Evolutionary conservation across 92 coral and sea anemone species (phyloP).

Genomic region (Meandrina meandrites): DNA sequence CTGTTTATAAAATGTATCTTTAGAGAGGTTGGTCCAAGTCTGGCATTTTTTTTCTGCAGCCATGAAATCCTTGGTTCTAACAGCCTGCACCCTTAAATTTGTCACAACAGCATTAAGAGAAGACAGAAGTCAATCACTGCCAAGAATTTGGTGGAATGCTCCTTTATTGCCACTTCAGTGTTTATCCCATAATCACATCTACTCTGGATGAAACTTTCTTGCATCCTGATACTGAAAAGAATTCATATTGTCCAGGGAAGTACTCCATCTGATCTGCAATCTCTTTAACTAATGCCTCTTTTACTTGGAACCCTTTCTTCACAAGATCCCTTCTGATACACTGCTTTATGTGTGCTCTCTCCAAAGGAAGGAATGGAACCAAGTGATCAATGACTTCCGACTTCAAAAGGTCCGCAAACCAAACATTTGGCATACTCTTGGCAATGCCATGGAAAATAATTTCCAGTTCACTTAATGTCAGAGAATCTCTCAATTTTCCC

Average conservation of each 20-base stretch:
- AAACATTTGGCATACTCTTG: constrained; percentile 37
- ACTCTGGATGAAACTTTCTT: constrained; percentile 89
- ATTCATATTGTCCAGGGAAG: constrained; percentile 61
- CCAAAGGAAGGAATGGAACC: constrained; percentile 85
- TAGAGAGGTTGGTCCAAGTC: background rate
- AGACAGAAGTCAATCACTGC: background rate
- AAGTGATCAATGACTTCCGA: constrained; percentile 77
- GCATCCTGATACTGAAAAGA: constrained; percentile 86
- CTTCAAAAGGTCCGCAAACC: constrained; percentile 72
- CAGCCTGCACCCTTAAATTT: background rate
- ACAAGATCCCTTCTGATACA: constrained; percentile 65
- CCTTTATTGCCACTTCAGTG: background rate
- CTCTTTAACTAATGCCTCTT: constrained; percentile 53
- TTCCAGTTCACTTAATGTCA: constrained; percentile 70
- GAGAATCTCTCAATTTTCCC: constrained; percentile 67
- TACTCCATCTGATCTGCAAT: constrained; percentile 77
- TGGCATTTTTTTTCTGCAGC: too few species aligned
- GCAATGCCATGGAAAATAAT: constrained; percentile 41
- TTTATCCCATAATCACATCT: constrained; percentile 74
- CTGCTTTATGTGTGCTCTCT: constrained; percentile 74
- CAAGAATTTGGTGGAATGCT: background rate
- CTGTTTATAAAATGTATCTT: background rate
- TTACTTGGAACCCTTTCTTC: constrained; percentile 55
- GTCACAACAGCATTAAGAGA: background rate
- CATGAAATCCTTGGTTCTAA: background rate